Base-by-base conservation (phyloP, 1,140 invertebrate genomes). In the Proctacanthus coquilletti region DNA sequence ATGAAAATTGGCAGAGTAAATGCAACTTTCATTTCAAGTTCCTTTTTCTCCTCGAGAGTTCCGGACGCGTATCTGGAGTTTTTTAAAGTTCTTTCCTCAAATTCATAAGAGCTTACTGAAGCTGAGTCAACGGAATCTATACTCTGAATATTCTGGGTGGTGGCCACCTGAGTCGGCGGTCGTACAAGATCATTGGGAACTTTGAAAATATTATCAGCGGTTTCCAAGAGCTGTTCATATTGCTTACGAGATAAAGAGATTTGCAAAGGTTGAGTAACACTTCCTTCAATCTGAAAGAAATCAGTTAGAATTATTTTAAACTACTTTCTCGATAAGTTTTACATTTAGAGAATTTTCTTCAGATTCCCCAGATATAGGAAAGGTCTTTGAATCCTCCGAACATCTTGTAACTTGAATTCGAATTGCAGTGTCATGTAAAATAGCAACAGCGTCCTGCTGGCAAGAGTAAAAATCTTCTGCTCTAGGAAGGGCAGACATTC, bases 161-260 rank as follows among this genome's bases (percentile, higher is more conserved):
- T 35, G 21, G 38, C 15, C 5, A 36, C 21, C 3, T 33, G 34
- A n/a, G 27, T 27, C 38, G 36, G 41, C 19, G 41, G 41, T 10
- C 38, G 25, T 13, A 39, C 29, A 13, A 42, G 18, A 27, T 47
- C 50, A 33, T 43, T 39, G 2, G 54, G 53, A 25, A 56, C 49
- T 34, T 54, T 56, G 3, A 49, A 54, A 0, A 51, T 45, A 48
- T 62, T 69, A 27, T 72, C 63, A 14, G 77, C 51, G 2, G 80
- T 86, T 42, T 91, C 81, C 29, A 91, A 61, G 18, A 94, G 62
- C 57, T 93, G 86, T 56, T 89, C 81, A 54, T 93, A 94, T 49
- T 93, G 87, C 17, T 73, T 69, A 20, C 86, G 77, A 10, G 80
- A 79, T 6, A 93, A 62, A 1, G 84, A 85, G 10, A 94, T 71